Evolutionary conservation across 1,140 invertebrate species (phyloP), one percentile per base, ranked within the genome.

Genomic region (Whitmania pigra): DNA sequence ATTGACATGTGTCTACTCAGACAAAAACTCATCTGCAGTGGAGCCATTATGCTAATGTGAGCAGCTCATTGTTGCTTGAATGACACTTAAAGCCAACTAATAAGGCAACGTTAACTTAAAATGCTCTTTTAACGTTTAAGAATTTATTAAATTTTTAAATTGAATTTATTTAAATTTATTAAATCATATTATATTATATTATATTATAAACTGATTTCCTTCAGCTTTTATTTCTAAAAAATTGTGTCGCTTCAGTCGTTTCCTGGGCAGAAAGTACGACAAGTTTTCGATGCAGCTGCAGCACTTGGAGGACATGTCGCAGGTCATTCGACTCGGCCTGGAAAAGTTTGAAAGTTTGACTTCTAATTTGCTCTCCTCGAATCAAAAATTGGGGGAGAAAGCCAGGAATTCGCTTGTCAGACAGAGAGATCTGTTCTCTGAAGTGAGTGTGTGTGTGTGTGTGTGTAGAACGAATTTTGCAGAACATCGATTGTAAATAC

Each of bases 41-140:
- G 57, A 63, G 57, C 57, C 57, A n/a, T 63, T n/a, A 63, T 63
- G 57, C 29, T 63, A 25, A 31, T 63, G 57, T 63, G 29, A 25
- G 20, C 29, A 63, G 11, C 2, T 7, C 3, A 11, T 2, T n/a
- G 57, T 63, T 63, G 57, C 22, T 63, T 17, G 54, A n/a, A 57
- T 57, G 25, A 2, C 2, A n/a, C 54, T 57, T 20, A n/a, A n/a
- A n/a, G 54, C 9, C n/a, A n/a, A n/a, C 9, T 57, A 25, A n/a
- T 20, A n/a, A 20, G 20, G 54, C n/a, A n/a, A n/a, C n/a, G n/a
- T n/a, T n/a, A n/a, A n/a, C 25, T 20, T 25, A 25, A n/a, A n/a
- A 4, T 2, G 20, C 25, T 57, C 20, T n/a, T 20, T 57, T 2
- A n/a, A 57, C 2, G 54, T 57, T 57, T 57, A 57, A n/a, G 2